These are phyloP conservation scores for Mylabris phalerata DNA, from an alignment of 1,140 invertebrate genomes.

Conservation along the genomic window DNA sequence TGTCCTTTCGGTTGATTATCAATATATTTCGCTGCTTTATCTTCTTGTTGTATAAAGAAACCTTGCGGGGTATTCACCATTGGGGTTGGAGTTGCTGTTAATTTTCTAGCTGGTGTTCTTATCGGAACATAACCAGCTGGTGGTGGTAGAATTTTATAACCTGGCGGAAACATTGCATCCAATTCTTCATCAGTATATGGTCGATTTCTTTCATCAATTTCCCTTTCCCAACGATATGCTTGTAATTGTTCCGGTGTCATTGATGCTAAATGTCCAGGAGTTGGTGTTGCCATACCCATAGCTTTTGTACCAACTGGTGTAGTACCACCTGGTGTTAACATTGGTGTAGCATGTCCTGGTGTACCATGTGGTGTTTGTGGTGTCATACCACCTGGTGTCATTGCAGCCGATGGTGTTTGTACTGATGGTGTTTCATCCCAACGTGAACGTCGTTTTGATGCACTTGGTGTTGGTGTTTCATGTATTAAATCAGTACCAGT, in stretches of 20 bases:
- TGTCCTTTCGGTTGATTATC: slow-evolving; percentile 92
- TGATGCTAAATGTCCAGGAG: slow-evolving; percentile 86
- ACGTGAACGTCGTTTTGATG: slow-evolving; percentile 68
- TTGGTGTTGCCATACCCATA: slow-evolving; percentile 96
- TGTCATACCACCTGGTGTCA: slow-evolving; percentile 66
- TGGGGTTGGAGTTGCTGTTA: slow-evolving; percentile 96
- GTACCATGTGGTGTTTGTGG: slow-evolving; percentile 64
- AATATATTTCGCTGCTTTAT: slow-evolving; percentile 78
- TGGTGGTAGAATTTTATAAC: slow-evolving; percentile 95
- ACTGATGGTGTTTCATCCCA: slow-evolving; percentile 97
- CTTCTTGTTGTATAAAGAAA: slow-evolving; percentile 92
- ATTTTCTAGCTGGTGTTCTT: slow-evolving; percentile 91
- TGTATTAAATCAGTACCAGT: slow-evolving; percentile 74
- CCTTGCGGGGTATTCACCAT: slow-evolving; percentile 76
- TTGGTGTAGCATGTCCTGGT: slow-evolving; percentile 56
- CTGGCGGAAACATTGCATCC: slow-evolving; percentile 94
- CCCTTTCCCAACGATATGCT: slow-evolving; percentile 97
- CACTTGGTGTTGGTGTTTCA: slow-evolving; percentile 86
- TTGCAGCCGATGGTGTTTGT: slow-evolving; percentile 54
- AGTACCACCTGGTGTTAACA: slow-evolving; percentile 66
- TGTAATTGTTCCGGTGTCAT: slow-evolving; percentile 99
- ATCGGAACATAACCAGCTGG: slow-evolving; percentile 96
- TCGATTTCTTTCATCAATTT: slow-evolving; percentile 96
- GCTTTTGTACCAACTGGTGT: slow-evolving; percentile 95
- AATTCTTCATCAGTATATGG: slow-evolving; percentile 95